Percentiles rank a stretch among this genome's conserved stretches.
phyloP scores from a whole-genome alignment of 1,140 invertebrate genomes.

The Heliconius hewitsoni region DNA sequence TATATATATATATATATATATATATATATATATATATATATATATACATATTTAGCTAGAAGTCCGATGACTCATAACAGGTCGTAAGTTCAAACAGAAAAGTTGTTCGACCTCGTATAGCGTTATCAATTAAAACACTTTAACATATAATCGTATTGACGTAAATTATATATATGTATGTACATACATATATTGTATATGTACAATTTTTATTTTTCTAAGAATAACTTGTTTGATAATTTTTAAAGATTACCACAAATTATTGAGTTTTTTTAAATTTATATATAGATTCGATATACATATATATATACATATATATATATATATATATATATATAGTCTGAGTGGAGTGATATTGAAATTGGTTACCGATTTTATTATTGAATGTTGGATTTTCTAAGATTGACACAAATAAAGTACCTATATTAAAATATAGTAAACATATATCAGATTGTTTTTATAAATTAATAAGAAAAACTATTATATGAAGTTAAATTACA shows the following conservation, averaged over 20 bases:
- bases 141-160: not conserved
- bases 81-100: not conserved
- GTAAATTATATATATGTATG: not conserved
- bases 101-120: not conserved
- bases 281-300: no score
- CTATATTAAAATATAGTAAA: no score
- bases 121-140: conserved; percentile 7
- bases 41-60: not conserved
- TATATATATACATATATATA: no score
- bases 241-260: not conserved
- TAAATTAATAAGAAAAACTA: no score
- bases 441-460: no score
- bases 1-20: not conserved
- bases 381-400: no score
- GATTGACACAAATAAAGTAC: no score
- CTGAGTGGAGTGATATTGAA: not conserved
- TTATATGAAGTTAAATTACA: no score
- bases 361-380: not conserved
- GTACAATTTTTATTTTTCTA: not conserved
- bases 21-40: not conserved
- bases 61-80: conserved; percentile 1
- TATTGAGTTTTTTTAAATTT: not conserved
- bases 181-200: not conserved
- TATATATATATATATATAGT: no score
- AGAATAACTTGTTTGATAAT: not conserved